Evolutionary conservation across 1,140 invertebrate genomes (phyloP), one percentile per base, ranked within the genome.

Genomic region (Pachyrhynchus sulphureomaculatus): DNA sequence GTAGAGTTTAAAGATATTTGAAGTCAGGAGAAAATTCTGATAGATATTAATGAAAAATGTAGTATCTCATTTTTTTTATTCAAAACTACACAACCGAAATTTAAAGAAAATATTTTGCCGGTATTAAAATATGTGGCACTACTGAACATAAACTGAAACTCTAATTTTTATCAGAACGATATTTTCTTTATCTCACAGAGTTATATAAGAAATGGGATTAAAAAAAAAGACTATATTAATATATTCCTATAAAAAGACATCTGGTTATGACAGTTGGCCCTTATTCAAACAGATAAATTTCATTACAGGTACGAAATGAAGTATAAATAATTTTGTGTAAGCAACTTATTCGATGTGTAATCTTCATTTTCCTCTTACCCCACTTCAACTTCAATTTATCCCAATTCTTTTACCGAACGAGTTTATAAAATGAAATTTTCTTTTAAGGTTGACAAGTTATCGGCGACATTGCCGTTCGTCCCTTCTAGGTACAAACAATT

Each of bases 401-500:
- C 65, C 72, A 72, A 74, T 74, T 74, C 69, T 68, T 61, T 71
- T 67, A 54, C 61, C 68, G 68, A 73, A 72, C 72, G 72, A 73
- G 72, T 73, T 74, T 68, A 62, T 65, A 67, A 73, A 74, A 74
- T 74, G 68, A 74, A 74, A 74, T 74, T 74, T 72, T 71, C 71
- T 56, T 66, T 66, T 62, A 65, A 72, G 71, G 71, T 71, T 74
- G 72, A 74, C 71, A 72, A 72, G 70, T 72, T 71, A 69, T 70
- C 53, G 9, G 32, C 54, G 18, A 21, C 51, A 20, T 62, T 36
- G 29, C 51, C 29, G 57, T 36, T 56, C 39, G 60, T 53, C 53
- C 24, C 41, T 47, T 62, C 66, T 67, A 66, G 64, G 68, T 68
- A 65, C 66, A 65, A 71, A 72, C 69, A 71, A 69, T 69, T 72